phyloP scores from a whole-genome alignment of 2,113 vertebrate genomes.

The Toxostoma redivivum region DNA sequence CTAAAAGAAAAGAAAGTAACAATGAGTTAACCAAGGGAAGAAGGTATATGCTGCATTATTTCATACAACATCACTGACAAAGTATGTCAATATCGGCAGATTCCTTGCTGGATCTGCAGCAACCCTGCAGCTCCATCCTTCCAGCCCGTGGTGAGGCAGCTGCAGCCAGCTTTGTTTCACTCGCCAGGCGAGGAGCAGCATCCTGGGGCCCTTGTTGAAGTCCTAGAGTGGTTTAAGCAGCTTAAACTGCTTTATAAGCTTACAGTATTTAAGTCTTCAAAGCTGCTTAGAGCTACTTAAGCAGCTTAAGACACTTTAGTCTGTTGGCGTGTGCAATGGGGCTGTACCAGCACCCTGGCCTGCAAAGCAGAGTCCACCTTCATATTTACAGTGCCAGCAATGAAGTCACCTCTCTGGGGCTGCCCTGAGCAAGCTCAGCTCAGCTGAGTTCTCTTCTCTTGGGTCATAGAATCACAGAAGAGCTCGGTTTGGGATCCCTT shows the following conservation, averaged over 20 bases:
- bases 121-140: background rate
- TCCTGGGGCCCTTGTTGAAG: background rate
- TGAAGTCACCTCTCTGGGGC: accelerated
- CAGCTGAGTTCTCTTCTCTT: background rate
- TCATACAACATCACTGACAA: background rate
- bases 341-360: background rate
- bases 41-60: background rate
- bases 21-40: background rate
- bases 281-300: slow-evolving; percentile 60
- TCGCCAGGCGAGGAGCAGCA: accelerated
- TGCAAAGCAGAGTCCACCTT: background rate
- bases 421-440: background rate
- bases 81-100: background rate
- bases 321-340: background rate
- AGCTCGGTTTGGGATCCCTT: background rate
- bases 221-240: slow-evolving; percentile 43
- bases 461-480: background rate
- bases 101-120: background rate
- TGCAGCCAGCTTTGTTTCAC: background rate
- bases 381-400: background rate
- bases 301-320: slow-evolving; percentile 36
- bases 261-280: slow-evolving; percentile 47
- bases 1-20: background rate
- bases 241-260: slow-evolving; percentile 56
- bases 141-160: background rate